Evolutionary conservation across 30 jellyfish, hydroid and myxozoan genomes (phyloP), one percentile per base, ranked within the genome.

Genomic region (Nemopilema nomurai): DNA sequence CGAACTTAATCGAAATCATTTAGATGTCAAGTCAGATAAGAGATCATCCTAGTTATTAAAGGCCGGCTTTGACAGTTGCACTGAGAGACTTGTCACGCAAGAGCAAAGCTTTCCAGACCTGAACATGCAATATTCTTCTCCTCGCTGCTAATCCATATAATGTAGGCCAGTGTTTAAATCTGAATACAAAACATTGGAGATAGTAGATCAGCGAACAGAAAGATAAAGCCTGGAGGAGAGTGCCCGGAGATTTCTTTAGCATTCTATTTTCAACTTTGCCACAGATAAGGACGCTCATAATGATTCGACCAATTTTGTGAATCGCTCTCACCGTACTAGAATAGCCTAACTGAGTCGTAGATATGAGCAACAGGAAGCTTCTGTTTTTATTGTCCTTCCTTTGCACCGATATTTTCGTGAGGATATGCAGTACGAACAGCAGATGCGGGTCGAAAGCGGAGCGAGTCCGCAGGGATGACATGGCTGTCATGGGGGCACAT

Each of bases 381-480:
- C 7, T 63, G 8, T 63, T 63, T 63, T 8, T 63, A 7, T 18
- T 63, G 20, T 63, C 18, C 17, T n/a, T 63, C 29, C 29, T 63
- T 7, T 3, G 18, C 18, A 7, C 29, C 4, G 20, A 63, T 63
- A 7, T 41, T 41, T 3, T 41, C 57, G 13, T 3, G 57, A 6
- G 57, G 57, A 6, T 41, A 6, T n/a, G 30, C 27, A 18, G 29
- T 18, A 19, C 29, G 4, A 71, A 31, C 22, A 51, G 64, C 25
- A 71, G 51, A 51, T 68, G 84, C 79, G 73, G 27, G 20, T 1
- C 69, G 8, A 22, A 79, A 17, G 27, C 80, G 6, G 63, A 81
- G 8, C 91, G 96, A 23, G 74, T 71, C 28, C 87, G 91, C 4
- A 30, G 96, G 28, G 96, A 88, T 67, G 96, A 88, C 69, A 62